A percentile compares a stretch with the other conserved stretches of the same genome.
Evolutionary conservation across 2,888 invertebrate genomes (phyloP).

Genomic region (Drosophila macrothrix): DNA sequence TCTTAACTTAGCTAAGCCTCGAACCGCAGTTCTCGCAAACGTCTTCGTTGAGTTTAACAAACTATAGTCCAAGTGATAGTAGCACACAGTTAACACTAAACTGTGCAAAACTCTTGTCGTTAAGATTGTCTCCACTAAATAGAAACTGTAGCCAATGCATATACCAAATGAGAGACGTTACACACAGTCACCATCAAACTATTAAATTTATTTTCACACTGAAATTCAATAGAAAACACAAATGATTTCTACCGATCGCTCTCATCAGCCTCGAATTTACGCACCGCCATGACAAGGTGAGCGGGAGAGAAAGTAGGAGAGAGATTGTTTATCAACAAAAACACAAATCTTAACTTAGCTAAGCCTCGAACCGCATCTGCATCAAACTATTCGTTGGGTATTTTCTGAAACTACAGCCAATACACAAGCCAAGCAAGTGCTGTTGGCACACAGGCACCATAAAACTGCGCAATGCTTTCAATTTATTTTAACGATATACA

Average conservation of each 20-base stretch:
- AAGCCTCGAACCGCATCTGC: no score
- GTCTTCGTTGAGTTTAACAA: not conserved
- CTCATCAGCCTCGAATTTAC: no score
- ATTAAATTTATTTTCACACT: not conserved
- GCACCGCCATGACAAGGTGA: no score
- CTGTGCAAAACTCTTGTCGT: not conserved
- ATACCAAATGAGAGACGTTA: not conserved
- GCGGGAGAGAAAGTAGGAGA: no score
- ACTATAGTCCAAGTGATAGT: not conserved
- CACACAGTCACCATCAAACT: no score
- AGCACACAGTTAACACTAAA: rapidly evolving
- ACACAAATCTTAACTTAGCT: no score
- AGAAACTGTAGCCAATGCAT: not conserved
- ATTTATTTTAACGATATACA: slow-evolving; percentile 42
- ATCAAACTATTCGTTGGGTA: no score
- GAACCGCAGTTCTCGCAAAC: not conserved
- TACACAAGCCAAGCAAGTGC: not conserved
- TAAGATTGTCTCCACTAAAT: no score
- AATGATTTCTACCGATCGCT: no score
- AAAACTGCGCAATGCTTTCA: not conserved
- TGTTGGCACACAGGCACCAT: not conserved
- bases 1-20: slow-evolving; percentile 54
- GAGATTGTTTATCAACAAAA: no score
- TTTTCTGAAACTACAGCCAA: not conserved
- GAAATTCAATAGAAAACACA: no score